Conservation (phyloP, 2,113 vertebrate genomes). For the Pelusios castaneus region DNA sequence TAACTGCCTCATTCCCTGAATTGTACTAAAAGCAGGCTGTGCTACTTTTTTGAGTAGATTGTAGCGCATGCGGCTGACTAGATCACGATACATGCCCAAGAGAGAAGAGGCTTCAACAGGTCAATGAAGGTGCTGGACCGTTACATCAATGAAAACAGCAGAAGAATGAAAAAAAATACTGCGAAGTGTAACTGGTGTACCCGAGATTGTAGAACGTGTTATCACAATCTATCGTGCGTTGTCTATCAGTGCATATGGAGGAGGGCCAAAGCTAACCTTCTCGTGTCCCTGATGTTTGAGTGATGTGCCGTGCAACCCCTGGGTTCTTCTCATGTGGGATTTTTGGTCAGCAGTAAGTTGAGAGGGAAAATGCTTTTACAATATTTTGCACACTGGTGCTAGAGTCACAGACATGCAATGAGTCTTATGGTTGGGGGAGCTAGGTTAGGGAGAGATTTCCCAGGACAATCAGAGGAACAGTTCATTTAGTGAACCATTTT, state of each 20-base stretch:
- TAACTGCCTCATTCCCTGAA: conserved; percentile 52
- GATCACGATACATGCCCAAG: conserved; percentile 21
- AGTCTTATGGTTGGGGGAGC: no score
- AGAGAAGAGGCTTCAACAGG: conserved; percentile 25
- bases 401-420: background rate
- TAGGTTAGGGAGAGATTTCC: no score
- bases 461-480: fast-evolving
- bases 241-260: conserved; percentile 13
- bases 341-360: background rate
- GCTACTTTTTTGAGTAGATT: conserved; percentile 17
- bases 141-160: conserved; percentile 6
- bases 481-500: background rate
- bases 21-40: conserved; percentile 7
- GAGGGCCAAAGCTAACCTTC: conserved; percentile 42
- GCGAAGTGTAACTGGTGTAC: conserved; percentile 6
- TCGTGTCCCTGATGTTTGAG: conserved; percentile 46
- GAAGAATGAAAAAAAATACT: background rate
- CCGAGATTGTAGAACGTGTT: conserved; percentile 52
- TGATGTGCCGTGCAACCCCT: conserved; percentile 24
- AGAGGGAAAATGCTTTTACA: background rate
- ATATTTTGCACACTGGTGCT: background rate
- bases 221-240: conserved; percentile 3
- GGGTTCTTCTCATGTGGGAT: no score
- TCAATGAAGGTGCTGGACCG: conserved; percentile 1
- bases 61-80: conserved; percentile 47